Evolutionary conservation across 2,113 vertebrate species (phyloP).

Genomic region (Hypocryptadius cinnamomeus): DNA sequence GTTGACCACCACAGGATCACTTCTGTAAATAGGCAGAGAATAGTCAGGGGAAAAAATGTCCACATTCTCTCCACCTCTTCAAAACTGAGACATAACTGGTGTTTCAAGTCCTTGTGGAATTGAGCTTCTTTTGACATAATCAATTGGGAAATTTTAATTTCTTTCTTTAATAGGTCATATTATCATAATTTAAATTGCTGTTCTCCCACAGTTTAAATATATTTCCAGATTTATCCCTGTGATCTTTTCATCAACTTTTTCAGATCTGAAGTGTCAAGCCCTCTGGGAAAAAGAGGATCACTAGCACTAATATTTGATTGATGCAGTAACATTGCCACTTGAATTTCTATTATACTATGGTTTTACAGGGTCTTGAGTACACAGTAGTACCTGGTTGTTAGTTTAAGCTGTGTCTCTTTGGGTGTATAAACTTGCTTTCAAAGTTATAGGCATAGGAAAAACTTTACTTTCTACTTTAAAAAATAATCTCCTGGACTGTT

Average conservation of each 20-base stretch:
- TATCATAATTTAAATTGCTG: conserved; percentile 46
- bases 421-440: not conserved
- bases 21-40: not conserved
- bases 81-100: not conserved
- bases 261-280: not conserved
- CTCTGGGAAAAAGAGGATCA: not conserved
- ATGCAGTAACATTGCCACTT: not conserved
- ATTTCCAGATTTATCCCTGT: conserved; percentile 10
- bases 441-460: not conserved
- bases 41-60: not conserved
- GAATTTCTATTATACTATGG: not conserved
- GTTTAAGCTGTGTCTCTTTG: not conserved
- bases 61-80: not conserved
- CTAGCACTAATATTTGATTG: not conserved
- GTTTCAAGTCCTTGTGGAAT: not conserved
- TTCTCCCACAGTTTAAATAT: not conserved
- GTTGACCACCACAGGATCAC: not conserved
- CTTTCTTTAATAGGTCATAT: conserved; percentile 42
- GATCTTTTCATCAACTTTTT: conserved; percentile 1
- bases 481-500: not conserved
- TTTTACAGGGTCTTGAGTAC: not conserved
- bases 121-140: not conserved
- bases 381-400: not conserved
- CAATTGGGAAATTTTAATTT: conserved; percentile 13
- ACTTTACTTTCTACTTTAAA: not conserved